Conservation (phyloP, 2,888 invertebrate genomes). For the Frankliniella fusca region DNA sequence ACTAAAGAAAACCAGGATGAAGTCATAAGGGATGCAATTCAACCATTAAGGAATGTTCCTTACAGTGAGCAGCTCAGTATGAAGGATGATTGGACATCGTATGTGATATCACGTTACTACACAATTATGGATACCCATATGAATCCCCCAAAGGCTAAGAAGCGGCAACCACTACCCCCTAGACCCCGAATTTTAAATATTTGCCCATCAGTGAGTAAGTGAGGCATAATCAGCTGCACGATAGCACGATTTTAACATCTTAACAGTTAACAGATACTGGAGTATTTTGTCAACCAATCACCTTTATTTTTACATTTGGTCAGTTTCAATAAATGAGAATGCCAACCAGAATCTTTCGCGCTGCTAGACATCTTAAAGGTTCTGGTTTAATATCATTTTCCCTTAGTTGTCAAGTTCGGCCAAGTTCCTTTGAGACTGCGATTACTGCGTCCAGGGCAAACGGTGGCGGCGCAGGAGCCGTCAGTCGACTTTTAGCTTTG, state of each 20-base stretch:
- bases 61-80: conserved; percentile 66
- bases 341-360: too few relatives aligned
- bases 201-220: conserved; percentile 43
- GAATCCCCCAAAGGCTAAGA: conserved; percentile 19
- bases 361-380: too few relatives aligned
- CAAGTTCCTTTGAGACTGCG: too few relatives aligned
- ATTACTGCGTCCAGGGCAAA: too few relatives aligned
- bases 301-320: too few relatives aligned
- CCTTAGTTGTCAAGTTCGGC: too few relatives aligned
- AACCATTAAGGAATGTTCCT: conserved; percentile 62
- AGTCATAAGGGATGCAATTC: conserved; percentile 59
- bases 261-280: neutral
- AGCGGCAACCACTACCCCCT: neutral
- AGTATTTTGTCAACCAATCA: neutral
- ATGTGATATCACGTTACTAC: conserved; percentile 38
- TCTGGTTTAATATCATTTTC: too few relatives aligned
- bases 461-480: too few relatives aligned
- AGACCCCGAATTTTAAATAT: conserved; percentile 33
- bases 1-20: conserved; percentile 45
- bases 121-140: conserved; percentile 34
- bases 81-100: conserved; percentile 39
- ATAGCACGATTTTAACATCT: too few relatives aligned
- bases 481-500: too few relatives aligned
- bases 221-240: too few relatives aligned
- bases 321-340: too few relatives aligned